These are phyloP conservation scores for Cygnus olor DNA, from an alignment of 2,797 vertebrate species.

Conservation along the genomic window DNA sequence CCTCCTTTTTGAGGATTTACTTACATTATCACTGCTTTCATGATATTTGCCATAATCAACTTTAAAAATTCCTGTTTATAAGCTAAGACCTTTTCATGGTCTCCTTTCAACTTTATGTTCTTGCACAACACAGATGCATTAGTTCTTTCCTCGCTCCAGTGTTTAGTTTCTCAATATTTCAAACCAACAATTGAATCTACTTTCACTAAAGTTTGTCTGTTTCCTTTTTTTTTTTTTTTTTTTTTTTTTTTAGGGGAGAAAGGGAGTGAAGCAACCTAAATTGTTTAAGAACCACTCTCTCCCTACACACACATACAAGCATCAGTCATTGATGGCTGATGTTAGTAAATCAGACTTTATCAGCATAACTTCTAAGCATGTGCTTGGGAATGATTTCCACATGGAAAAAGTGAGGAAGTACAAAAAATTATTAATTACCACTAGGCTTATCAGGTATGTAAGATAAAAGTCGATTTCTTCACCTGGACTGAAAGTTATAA, in stretches of 20 bases:
- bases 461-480: neutral
- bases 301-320: neutral
- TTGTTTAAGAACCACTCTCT: neutral
- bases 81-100: neutral
- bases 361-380: neutral
- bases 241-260: rapidly evolving
- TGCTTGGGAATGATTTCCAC: neutral
- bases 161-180: neutral
- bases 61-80: neutral
- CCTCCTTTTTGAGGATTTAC: neutral
- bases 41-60: neutral
- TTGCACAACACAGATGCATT: neutral
- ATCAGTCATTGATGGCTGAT: neutral
- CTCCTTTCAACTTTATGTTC: neutral
- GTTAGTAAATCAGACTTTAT: neutral
- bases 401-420: neutral
- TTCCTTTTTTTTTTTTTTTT: too few relatives aligned
- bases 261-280: neutral
- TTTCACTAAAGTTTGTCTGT: neutral
- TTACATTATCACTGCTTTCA: neutral
- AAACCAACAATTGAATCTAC: neutral
- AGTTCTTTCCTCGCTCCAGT: neutral
- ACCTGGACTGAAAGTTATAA: neutral
- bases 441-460: neutral
- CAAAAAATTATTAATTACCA: neutral